phyloP scores from a whole-genome alignment of 2,888 invertebrate species.

The Camponotus fellah region DNA sequence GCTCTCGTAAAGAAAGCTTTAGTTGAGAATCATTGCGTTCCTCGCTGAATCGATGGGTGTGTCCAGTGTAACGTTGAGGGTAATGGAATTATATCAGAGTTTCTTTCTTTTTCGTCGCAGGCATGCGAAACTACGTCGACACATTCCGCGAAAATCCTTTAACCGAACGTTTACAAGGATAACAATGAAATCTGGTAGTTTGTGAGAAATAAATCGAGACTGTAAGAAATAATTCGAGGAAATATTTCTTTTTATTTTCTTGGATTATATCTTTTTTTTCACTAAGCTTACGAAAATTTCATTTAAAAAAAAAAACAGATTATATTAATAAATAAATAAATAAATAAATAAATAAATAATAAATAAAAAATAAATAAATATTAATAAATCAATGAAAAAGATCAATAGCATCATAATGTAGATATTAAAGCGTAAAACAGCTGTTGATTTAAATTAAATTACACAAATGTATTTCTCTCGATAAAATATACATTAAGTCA shows the following conservation, averaged over 20 bases:
- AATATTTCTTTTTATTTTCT: neutral
- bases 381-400: neutral
- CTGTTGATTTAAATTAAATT: neutral
- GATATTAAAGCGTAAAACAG: neutral
- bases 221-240: neutral
- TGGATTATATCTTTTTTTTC: neutral
- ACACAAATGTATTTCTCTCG: neutral
- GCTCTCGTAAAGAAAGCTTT: slow-evolving; percentile 21
- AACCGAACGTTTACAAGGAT: slow-evolving; percentile 18
- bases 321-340: too few species aligned
- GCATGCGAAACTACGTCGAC: slow-evolving; percentile 20
- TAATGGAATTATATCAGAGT: slow-evolving; percentile 34
- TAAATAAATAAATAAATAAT: too few species aligned
- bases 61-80: slow-evolving; percentile 26
- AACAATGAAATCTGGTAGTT: neutral
- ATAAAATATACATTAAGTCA: neutral
- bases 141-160: neutral
- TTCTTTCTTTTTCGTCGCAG: neutral
- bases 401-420: neutral
- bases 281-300: neutral
- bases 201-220: neutral
- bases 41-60: slow-evolving; percentile 34
- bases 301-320: neutral
- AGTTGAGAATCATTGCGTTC: slow-evolving; percentile 43
- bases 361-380: too few species aligned